A percentile compares a stretch with the other conserved stretches of the same genome.
Conservation (phyloP, 1,140 invertebrate genomes). For the Cotesia vestalis region DNA sequence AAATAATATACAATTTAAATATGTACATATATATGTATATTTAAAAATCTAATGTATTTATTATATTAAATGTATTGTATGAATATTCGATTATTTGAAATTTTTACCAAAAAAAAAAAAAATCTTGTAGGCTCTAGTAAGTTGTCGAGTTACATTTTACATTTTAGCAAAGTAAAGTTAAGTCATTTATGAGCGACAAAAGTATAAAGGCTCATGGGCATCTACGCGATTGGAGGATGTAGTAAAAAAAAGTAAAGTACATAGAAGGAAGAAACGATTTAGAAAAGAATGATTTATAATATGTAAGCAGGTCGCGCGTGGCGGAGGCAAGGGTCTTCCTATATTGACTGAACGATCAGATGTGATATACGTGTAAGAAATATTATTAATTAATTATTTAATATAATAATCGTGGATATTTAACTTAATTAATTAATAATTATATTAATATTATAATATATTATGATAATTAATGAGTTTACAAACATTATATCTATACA, state of each 20-base stretch:
- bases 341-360: constrained; percentile 67
- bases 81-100: constrained; percentile 64
- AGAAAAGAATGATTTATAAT: constrained; percentile 30
- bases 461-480: constrained; percentile 47
- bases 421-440: constrained; percentile 55
- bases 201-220: background rate
- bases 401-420: constrained; percentile 54
- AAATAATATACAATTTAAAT: constrained; percentile 48
- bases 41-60: constrained; percentile 52
- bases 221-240: constrained; percentile 35
- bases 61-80: constrained; percentile 59
- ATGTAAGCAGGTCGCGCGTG: constrained; percentile 49
- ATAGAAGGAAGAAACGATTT: constrained; percentile 34
- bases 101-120: constrained; percentile 59
- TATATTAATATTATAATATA: no score
- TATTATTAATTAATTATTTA: constrained; percentile 53
- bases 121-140: constrained; percentile 50
- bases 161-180: constrained; percentile 9
- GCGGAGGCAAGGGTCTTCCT: constrained; percentile 65
- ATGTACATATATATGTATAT: constrained; percentile 43
- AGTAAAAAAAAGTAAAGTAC: constrained; percentile 23
- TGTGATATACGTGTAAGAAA: constrained; percentile 66
- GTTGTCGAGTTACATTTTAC: constrained; percentile 5
- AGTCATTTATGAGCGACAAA: constrained; percentile 9
- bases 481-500: constrained; percentile 56